Evolutionary conservation across 2,797 vertebrate species (phyloP).

Genomic region (Varecia variegata): DNA sequence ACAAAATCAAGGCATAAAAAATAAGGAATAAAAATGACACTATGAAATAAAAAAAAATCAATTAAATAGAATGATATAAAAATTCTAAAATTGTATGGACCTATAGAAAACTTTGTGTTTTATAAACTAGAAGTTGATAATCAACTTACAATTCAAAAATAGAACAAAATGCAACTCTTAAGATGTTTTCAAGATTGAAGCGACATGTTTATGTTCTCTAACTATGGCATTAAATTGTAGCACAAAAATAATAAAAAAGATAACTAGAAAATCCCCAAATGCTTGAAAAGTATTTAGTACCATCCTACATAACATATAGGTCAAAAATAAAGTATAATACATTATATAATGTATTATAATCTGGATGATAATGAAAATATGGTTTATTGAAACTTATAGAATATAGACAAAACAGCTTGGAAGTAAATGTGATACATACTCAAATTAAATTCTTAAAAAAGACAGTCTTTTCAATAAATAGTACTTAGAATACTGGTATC

Average conservation of each 20-base stretch:
- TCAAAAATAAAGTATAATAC: background rate
- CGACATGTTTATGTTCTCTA: background rate
- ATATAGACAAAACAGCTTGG: background rate
- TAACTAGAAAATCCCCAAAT: background rate
- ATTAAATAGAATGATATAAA: background rate
- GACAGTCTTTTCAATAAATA: background rate
- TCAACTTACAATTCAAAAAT: background rate
- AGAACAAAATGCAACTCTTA: background rate
- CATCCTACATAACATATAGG: background rate
- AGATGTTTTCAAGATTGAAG: background rate
- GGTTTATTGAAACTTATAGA: background rate
- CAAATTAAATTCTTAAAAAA: background rate
- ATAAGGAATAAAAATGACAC: background rate
- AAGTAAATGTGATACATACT: background rate
- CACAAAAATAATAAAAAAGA: background rate
- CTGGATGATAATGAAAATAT: background rate
- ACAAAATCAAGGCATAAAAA: background rate
- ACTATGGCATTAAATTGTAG: background rate
- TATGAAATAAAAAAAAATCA: background rate
- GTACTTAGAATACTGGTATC: background rate
- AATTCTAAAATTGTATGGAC: background rate
- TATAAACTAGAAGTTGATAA: background rate
- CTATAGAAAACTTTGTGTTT: background rate
- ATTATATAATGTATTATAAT: background rate
- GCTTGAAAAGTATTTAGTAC: background rate